Conservation (phyloP, 2,888 invertebrate species). For the Seira sanloemensis region DNA sequence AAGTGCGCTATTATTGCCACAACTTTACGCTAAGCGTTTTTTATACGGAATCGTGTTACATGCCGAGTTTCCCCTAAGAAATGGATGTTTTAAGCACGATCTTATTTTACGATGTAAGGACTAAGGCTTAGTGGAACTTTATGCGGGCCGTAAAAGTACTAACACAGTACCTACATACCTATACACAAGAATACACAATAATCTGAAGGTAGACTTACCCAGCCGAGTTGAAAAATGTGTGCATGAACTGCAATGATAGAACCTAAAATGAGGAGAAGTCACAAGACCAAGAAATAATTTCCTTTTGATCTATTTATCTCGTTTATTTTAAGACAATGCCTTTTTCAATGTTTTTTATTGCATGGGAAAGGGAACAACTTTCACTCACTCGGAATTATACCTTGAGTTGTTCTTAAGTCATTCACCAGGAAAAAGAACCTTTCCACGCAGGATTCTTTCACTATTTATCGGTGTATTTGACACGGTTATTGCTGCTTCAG, state of each 20-base stretch:
- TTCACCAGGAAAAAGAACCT: slow-evolving; percentile 25
- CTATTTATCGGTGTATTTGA: slow-evolving; percentile 8
- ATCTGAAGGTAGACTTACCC: slow-evolving; percentile 24
- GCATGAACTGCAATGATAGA: slow-evolving; percentile 1
- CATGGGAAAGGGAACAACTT: slow-evolving; percentile 25
- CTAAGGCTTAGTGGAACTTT: slow-evolving; percentile 36
- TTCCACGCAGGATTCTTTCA: not conserved
- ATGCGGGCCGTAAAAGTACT: slow-evolving; percentile 28
- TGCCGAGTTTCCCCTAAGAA: not conserved
- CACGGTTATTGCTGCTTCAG: not conserved
- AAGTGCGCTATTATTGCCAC: not conserved
- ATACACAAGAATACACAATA: not conserved
- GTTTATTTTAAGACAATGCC: slow-evolving; percentile 14
- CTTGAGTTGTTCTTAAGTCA: slow-evolving; percentile 5
- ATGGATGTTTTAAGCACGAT: slow-evolving; percentile 30
- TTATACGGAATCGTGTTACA: not conserved
- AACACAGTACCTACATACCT: not conserved
- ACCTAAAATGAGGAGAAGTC: not conserved
- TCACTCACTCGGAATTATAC: slow-evolving; percentile 27
- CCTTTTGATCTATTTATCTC: not conserved
- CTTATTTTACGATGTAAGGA: slow-evolving; percentile 34
- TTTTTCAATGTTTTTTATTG: slow-evolving; percentile 19
- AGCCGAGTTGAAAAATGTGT: not conserved
- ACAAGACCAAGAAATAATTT: not conserved
- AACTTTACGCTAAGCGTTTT: not conserved